A percentile compares a stretch with the other conserved stretches of the same genome.
Evolutionary conservation across 2,888 invertebrate species (phyloP).

Genomic region (Leptothorax acervorum): DNA sequence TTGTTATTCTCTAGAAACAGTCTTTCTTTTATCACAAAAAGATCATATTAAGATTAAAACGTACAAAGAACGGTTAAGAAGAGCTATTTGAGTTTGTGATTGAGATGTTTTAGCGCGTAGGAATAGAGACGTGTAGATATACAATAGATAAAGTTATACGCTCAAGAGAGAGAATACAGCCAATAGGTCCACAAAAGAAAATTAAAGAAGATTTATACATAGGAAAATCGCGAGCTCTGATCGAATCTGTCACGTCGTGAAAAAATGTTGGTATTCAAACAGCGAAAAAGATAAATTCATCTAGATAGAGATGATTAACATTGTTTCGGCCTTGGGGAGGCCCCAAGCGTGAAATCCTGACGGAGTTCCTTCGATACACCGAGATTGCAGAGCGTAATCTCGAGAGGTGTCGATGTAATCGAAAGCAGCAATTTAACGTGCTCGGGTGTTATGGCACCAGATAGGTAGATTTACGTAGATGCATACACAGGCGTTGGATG

Average conservation of each 20-base stretch:
- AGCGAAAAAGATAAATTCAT: background rate
- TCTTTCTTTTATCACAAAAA: background rate
- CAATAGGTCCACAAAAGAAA: background rate
- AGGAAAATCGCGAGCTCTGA: background rate
- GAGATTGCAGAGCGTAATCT: slow-evolving; percentile 58
- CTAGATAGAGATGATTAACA: slow-evolving; percentile 1
- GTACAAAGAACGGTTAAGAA: background rate
- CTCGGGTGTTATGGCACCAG: slow-evolving; percentile 50
- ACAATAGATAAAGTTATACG: background rate
- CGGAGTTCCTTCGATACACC: slow-evolving; percentile 22
- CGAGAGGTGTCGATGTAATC: slow-evolving; percentile 54
- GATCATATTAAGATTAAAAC: background rate
- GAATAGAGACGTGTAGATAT: background rate
- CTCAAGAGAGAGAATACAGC: background rate
- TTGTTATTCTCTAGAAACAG: background rate
- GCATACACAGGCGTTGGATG: slow-evolving; percentile 40
- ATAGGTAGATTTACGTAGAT: slow-evolving; percentile 37
- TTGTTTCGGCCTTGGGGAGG: slow-evolving; percentile 26
- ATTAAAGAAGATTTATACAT: background rate
- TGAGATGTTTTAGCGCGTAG: background rate
- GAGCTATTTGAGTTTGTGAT: background rate
- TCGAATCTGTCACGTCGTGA: background rate
- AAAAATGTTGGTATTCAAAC: background rate
- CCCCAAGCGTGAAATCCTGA: slow-evolving; percentile 12
- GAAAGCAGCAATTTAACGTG: slow-evolving; percentile 59